Base-by-base conservation (phyloP, 1,140 invertebrate species). In the Dendrolimus kikuchii region DNA sequence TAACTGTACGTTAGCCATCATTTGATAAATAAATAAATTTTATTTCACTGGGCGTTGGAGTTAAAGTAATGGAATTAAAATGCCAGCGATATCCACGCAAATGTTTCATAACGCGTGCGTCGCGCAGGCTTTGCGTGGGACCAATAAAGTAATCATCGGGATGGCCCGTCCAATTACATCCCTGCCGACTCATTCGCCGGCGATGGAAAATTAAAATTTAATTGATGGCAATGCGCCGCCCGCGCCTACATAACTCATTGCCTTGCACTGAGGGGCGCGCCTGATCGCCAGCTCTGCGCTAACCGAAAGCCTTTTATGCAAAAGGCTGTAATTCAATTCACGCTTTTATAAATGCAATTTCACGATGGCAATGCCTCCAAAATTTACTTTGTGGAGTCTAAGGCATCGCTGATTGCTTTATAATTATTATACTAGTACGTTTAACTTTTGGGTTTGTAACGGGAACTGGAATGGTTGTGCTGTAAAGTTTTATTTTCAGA, bases 71-170 rank as follows among this genome's bases (percentile, higher is more conserved):
- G 71, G 66, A 71, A 77, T 74, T 74, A 69, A 79, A 74, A 68
- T 64, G 61, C 65, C 61, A 52, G 60, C 55, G 59, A 59, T 62
- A 60, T 62, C 58, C 48, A 57, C 55, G 59, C 57, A 54, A 63
- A 72, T 73, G 43, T 48, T 51, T 51, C 49, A 39, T 8, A 56
- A 73, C 58, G 58, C 49, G 62, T 66, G 61, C 61, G 59, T 53
- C 55, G 60, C 66, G 61, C 56, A 53, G 66, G 63, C 55, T 77
- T 66, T 71, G 68, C 69, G 63, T 68, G 73, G 62, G 68, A 67
- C 72, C 81, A 82, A 84, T 84, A 82, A 84, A 82, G 76, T 74
- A 79, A 81, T 84, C 75, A 80, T 76, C 71, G 66, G 65, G 65
- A 74, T 62, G 63, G 74, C 49, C 62, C 45, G 66, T 55, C 69